A percentile compares a stretch with the other conserved stretches of the same genome.
These are phyloP conservation scores for Plectropomus leopardus DNA, from an alignment of 2,113 vertebrate species.

Conservation along the genomic window DNA sequence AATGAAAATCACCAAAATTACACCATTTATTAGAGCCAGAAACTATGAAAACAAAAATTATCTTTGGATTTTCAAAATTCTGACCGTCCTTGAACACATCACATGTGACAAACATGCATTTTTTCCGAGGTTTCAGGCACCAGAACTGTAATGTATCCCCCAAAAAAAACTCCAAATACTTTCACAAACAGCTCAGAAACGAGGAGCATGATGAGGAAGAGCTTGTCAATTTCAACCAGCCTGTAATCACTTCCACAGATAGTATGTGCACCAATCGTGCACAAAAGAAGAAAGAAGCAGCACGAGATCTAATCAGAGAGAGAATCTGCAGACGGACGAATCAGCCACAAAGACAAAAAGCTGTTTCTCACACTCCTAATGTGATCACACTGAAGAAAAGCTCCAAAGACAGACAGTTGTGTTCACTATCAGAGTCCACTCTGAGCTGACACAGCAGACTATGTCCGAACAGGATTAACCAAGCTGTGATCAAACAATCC, in stretches of 20 bases:
- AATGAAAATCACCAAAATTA: too few species aligned
- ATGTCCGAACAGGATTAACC: slow-evolving; percentile 64
- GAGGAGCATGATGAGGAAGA: background rate
- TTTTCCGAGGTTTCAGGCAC: too few species aligned
- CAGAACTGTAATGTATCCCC: background rate
- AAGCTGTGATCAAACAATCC: slow-evolving; percentile 75
- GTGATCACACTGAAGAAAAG: slow-evolving; percentile 6
- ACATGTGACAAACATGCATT: too few species aligned
- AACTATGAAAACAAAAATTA: too few species aligned
- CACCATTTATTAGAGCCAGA: too few species aligned
- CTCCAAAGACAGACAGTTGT: slow-evolving; percentile 22
- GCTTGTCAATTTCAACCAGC: slow-evolving; percentile 4
- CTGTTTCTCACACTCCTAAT: background rate
- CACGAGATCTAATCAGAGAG: slow-evolving; percentile 37
- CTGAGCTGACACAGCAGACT: slow-evolving; percentile 47
- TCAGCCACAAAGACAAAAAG: background rate
- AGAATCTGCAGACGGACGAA: slow-evolving; percentile 9
- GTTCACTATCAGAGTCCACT: background rate
- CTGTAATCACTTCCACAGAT: slow-evolving; percentile 21
- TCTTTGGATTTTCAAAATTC: too few species aligned
- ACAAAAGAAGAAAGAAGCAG: slow-evolving; percentile 27
- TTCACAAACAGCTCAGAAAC: slow-evolving; percentile 14
- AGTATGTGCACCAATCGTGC: slow-evolving; percentile 5
- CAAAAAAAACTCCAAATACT: slow-evolving; percentile 12
- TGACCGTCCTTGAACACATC: too few species aligned